Evolutionary conservation across 2,888 invertebrate species (phyloP), one percentile per base, ranked within the genome.

Genomic region (Hirtodrosophila trivittata): DNA sequence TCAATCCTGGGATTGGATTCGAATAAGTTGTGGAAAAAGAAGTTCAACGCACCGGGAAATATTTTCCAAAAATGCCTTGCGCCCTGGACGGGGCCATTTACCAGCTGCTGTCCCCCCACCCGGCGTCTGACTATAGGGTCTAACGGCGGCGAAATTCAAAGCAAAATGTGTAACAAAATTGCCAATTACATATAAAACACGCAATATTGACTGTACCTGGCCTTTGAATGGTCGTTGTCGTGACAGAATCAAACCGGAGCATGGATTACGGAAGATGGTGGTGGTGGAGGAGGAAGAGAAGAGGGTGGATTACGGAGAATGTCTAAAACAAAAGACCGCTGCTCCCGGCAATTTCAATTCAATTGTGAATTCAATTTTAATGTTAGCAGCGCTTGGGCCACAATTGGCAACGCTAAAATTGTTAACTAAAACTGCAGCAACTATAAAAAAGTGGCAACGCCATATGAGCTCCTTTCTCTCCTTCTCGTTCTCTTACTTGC

Each of bases 161-260:
- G 83, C 66, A 64, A 82, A 82, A 82, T 85, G 77, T 82, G 67
- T 85, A 82, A 73, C 83, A 68, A 85, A 83, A 83, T 87, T 83
- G 87, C 63, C 87, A 87, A 87, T 87, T 86, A 83, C 85, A 84
- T 68, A 86, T 84, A 67, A 78, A 73, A 66, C 77, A 68, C 64
- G 71, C 60, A 67, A 56, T 70, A 72, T 43, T 68, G 72, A 75
- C 83, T 78, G 72, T 51, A 38, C 52, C 12, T 16, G 46, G 18
- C 50, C 28, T 43, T 52, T 69, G 52, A 54, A 41, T 25, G 46
- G 26, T 30, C 39, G 14, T 28, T 18, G 25, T 37, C 30, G 37
- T 42, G 49, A n/a, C n/a, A n/a, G n/a, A n/a, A n/a, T n/a, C n/a
- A n/a, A n/a, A n/a, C n/a, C n/a, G n/a, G n/a, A n/a, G n/a, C n/a